A percentile compares a stretch with the other conserved stretches of the same genome.
These are phyloP conservation scores for Pica pica DNA, from an alignment of 2,113 vertebrate genomes.

Conservation along the genomic window DNA sequence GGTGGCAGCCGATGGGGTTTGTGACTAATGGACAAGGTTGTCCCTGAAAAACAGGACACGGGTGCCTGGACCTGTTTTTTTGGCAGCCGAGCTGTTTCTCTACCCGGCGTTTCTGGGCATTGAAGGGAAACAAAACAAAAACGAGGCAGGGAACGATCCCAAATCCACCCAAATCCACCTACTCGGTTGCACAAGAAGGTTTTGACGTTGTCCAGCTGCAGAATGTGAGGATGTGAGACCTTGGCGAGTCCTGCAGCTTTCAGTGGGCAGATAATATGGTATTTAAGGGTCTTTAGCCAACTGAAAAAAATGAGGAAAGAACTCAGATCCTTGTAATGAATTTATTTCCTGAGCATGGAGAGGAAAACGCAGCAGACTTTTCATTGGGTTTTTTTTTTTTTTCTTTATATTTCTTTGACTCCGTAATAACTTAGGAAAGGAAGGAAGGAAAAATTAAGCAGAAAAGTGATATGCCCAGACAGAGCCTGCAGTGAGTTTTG, in stretches of 20 bases:
- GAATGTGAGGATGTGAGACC: not conserved
- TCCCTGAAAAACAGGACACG: slow-evolving; percentile 27
- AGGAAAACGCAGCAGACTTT: not conserved
- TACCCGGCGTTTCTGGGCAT: not conserved
- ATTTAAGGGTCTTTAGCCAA: not conserved
- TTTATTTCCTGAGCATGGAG: not conserved
- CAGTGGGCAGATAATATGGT: no score
- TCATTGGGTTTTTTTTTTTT: not conserved
- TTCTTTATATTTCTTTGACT: not conserved
- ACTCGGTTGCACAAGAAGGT: not conserved
- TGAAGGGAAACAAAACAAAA: not conserved
- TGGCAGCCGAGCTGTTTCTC: not conserved
- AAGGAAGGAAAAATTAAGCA: not conserved
- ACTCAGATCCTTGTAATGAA: not conserved
- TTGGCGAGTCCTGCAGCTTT: not conserved
- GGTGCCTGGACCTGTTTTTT: slow-evolving; percentile 24
- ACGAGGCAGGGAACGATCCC: not conserved
- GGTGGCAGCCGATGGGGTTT: not conserved
- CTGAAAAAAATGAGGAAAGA: no score
- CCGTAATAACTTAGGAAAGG: not conserved
- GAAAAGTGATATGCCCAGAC: not conserved
- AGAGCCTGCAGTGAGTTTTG: not conserved
- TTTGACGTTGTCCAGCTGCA: not conserved
- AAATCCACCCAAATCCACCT: not conserved
- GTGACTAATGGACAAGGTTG: slow-evolving; percentile 25